Evolutionary conservation across 1,140 invertebrate genomes (phyloP), one percentile per base, ranked within the genome.

Genomic region (Myzus persicae): DNA sequence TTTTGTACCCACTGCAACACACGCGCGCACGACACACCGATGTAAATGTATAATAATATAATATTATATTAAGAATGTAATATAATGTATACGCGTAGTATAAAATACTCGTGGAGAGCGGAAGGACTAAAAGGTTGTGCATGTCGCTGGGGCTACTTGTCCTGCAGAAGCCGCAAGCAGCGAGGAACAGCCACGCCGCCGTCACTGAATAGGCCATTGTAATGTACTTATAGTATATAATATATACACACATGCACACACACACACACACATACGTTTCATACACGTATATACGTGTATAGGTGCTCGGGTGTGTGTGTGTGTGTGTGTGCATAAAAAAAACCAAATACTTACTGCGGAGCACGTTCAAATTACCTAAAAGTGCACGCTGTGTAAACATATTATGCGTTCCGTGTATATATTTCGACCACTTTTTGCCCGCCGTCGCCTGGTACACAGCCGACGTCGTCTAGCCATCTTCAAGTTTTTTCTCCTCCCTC

Each of bases 301-400:
- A 40, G 18, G 36, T 31, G 76, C 7, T 5, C 2, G 1, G 6
- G 76, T 36, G n/a, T 76, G 67, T 76, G 67, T 76, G 26, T 24
- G 67, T 76, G 8, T 22, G 26, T 11, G 7, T 3, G 0, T 2
- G 5, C 1, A 20, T 2, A 51, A 81, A 38, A 42, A 84, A 84
- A 84, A 84, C 38, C 82, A 84, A 84, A 84, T 40, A 40, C 54
- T 31, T 42, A 9, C 20, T 44, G 36, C 54, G 20, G 38, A 40
- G 59, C 59, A 54, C 89, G 54, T 90, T 90, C 36, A 67, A 90
- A 90, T 90, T 90, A 90, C 89, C 54, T 90, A 90, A 90, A 90
- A 90, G 89, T 90, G 51, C 51, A 90, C 38, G 51, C 54, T 90
- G 48, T 67, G 89, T 59, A 90, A 90, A 90, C 89, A 90, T 59